These are phyloP conservation scores for Falcunculus frontatus DNA, from an alignment of 2,113 vertebrate genomes.

Conservation along the genomic window DNA sequence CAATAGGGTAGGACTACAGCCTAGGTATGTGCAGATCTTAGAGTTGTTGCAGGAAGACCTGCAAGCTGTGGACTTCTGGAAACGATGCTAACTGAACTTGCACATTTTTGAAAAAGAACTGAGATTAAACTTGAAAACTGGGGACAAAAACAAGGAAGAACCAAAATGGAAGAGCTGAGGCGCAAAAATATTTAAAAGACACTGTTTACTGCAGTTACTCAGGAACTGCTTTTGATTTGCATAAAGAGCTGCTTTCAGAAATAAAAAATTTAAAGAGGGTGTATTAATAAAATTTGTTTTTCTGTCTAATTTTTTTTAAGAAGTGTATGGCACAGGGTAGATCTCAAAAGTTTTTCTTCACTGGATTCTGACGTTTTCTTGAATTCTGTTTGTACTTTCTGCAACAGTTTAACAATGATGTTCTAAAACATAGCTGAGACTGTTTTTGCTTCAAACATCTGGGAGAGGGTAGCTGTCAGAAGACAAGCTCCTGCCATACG, in stretches of 20 bases:
- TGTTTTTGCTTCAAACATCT: constrained; percentile 54
- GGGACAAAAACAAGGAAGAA: constrained; percentile 72
- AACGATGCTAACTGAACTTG: constrained; percentile 71
- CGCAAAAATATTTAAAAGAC: constrained; percentile 72
- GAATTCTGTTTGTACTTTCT: constrained; percentile 63
- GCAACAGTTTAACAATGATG: constrained; percentile 43
- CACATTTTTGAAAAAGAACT: constrained; percentile 71
- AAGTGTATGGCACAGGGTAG: constrained; percentile 78
- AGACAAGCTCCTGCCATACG: constrained; percentile 56
- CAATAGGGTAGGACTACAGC: constrained; percentile 67
- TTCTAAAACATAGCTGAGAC: constrained; percentile 49
- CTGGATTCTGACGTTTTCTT: constrained; percentile 64
- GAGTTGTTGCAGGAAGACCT: constrained; percentile 56
- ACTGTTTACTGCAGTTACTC: constrained; percentile 83
- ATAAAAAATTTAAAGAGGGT: constrained; percentile 72
- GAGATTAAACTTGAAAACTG: constrained; percentile 67
- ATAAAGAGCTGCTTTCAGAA: constrained; percentile 81
- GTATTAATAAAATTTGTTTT: constrained; percentile 71
- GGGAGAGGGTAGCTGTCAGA: constrained; percentile 44
- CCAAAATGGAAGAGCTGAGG: constrained; percentile 73
- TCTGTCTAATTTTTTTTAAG: constrained; percentile 58
- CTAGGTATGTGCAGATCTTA: constrained; percentile 61
- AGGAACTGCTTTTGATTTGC: constrained; percentile 81
- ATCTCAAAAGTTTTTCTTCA: constrained; percentile 66
- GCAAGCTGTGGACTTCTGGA: constrained; percentile 61